A percentile compares a stretch with the other conserved stretches of the same genome.
phyloP scores from a whole-genome alignment of 2,113 vertebrate genomes.

The Glaucidium brasilianum region DNA sequence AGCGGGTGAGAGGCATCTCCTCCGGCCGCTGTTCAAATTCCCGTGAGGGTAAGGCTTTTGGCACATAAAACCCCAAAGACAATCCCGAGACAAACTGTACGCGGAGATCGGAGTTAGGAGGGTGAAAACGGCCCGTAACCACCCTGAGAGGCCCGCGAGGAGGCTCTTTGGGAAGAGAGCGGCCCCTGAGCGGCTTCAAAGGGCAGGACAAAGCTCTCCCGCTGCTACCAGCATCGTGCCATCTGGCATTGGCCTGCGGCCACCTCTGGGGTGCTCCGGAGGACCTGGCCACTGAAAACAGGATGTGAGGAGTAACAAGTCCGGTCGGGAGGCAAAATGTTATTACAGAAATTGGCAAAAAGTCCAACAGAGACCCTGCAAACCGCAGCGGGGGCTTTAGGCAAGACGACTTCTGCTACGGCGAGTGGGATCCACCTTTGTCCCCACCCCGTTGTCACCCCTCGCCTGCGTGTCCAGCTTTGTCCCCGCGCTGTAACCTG shows the following conservation, averaged over 20 bases:
- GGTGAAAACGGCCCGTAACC: accelerated
- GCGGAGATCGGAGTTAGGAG: not conserved
- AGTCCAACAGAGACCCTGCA: not conserved
- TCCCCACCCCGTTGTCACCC: not conserved
- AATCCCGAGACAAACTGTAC: not conserved
- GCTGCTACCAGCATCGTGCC: not conserved
- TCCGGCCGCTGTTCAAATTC: not conserved
- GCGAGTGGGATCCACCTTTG: accelerated
- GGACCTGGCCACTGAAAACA: not conserved
- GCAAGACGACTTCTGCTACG: too few relatives aligned
- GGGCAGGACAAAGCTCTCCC: not conserved
- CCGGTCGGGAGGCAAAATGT: not conserved
- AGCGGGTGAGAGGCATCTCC: not conserved
- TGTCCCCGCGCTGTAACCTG: accelerated
- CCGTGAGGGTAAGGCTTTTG: not conserved
- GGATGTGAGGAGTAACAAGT: not conserved
- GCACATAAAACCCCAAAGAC: not conserved
- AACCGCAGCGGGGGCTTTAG: not conserved
- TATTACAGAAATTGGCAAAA: not conserved
- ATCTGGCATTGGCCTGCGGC: not conserved
- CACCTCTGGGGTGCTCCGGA: not conserved
- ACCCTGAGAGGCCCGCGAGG: not conserved
- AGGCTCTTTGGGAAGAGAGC: not conserved
- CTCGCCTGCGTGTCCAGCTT: not conserved
- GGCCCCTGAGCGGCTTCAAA: not conserved